Percentiles rank a stretch among this genome's conserved stretches.
Evolutionary conservation across 2,797 vertebrate species (phyloP).

Genomic region (Neosilurus hyrtlii): DNA sequence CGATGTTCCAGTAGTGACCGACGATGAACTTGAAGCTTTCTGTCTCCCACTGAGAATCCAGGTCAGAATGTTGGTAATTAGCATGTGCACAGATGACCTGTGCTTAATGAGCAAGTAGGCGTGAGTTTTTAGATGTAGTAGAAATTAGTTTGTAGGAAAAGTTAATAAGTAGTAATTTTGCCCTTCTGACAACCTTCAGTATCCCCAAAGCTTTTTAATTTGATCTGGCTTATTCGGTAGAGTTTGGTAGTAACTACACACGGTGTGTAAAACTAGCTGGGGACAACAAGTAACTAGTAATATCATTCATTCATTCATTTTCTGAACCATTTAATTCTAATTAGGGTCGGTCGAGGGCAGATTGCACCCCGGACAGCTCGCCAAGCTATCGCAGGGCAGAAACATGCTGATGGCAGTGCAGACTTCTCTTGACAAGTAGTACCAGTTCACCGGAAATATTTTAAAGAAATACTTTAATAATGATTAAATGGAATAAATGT

Average conservation of each 20-base stretch:
- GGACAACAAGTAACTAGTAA: neutral
- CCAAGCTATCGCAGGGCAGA: too few relatives aligned
- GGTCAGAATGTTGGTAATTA: neutral
- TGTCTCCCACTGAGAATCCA: neutral
- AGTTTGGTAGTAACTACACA: neutral
- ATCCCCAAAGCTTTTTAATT: neutral
- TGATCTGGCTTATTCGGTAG: neutral
- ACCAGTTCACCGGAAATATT: neutral
- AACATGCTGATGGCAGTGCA: too few relatives aligned
- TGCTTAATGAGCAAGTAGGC: neutral
- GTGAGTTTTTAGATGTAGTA: neutral
- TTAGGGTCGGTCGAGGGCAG: too few relatives aligned
- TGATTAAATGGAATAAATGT: neutral
- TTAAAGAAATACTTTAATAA: neutral
- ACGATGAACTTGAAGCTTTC: neutral
- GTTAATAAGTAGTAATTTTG: neutral
- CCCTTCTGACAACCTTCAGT: neutral
- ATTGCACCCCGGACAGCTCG: too few relatives aligned
- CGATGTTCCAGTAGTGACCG: neutral
- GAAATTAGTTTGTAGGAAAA: neutral
- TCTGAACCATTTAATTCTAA: too few relatives aligned
- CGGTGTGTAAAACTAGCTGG: neutral
- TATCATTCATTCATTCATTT: neutral
- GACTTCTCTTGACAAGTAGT: too few relatives aligned
- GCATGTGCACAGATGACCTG: neutral